Base-by-base conservation (phyloP, 2,113 vertebrate species). In the Pedionomus torquatus region DNA sequence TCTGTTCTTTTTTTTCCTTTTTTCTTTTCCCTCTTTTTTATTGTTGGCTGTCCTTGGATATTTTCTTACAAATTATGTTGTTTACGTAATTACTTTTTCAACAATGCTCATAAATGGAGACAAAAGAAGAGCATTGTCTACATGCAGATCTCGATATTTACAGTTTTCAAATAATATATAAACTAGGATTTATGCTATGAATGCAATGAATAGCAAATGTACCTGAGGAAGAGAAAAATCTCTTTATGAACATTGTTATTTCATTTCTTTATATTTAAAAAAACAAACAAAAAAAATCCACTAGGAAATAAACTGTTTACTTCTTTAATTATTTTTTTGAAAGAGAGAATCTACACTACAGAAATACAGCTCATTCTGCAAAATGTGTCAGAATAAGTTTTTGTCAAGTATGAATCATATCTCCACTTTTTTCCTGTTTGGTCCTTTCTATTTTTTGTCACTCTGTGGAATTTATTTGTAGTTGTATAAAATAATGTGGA, bases 1-100 rank as follows among this genome's bases (percentile, higher is more conserved):
- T 46, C 39, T 43, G 7, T 48, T 15, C 1, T 20, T 43, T 37
- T 19, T 21, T n/a, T 2, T 0, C 1, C 10, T 1, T 10, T 6
- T 74, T 46, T 26, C 19, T 41, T 41, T 41, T 13, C 41, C 2
- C 0, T 1, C 10, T 1, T 10, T 8, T 46, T 26, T 23, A 8
- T 23, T 65, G 4, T 44, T 89, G 10, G 5, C 11, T 72, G 8
- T 77, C 11, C 9, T 63, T 63, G 46, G n/a, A 35, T 13, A 23
- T 74, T 58, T 88, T 70, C 19, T 51, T 89, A 61, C 10, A 63
- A 66, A 35, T 87, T 28, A 17, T 3, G 4, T 58, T 19, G 33
- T 52, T 72, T 64, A 61, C 13, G 63, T 17, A 60, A 58, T 9
- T 3, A 3, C 65, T 74, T n/a, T 70, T 89, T 70, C 58, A 87